Conservation (phyloP, 2,888 invertebrate species). For the Abscondita cerata region DNA sequence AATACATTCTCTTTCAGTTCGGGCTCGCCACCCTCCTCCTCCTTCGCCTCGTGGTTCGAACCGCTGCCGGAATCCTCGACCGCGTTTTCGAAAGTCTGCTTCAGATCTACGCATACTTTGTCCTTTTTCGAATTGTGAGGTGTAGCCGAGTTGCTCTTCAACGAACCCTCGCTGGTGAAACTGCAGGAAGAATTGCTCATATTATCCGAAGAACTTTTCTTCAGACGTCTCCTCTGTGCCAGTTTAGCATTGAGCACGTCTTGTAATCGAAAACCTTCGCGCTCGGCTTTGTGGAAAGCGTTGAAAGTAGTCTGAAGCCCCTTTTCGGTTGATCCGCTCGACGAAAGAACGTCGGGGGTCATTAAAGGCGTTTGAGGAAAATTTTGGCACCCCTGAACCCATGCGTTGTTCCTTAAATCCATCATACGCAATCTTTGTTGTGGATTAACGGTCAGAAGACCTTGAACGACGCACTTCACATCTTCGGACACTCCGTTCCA, state of each 20-base stretch:
- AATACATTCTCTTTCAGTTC: conserved; percentile 54
- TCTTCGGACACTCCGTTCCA: conserved; percentile 78
- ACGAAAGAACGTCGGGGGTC: conserved; percentile 66
- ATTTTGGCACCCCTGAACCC: conserved; percentile 64
- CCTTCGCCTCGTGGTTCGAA: conserved; percentile 6
- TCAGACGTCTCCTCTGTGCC: conserved; percentile 71
- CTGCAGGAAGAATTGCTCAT: conserved; percentile 55
- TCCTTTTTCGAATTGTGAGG: conserved; percentile 41
- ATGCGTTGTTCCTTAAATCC: conserved; percentile 71
- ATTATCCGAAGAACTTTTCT: conserved; percentile 62
- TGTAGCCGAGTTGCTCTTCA: conserved; percentile 49
- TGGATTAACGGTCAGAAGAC: conserved; percentile 82
- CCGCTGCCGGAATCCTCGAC: conserved; percentile 29
- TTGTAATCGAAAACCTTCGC: conserved; percentile 76
- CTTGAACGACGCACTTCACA: conserved; percentile 78
- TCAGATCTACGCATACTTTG: conserved; percentile 45
- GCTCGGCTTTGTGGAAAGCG: conserved; percentile 72
- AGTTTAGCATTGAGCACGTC: conserved; percentile 75
- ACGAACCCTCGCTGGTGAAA: conserved; percentile 56
- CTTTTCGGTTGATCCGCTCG: conserved; percentile 60
- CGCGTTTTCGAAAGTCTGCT: conserved; percentile 48
- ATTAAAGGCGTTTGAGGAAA: conserved; percentile 64
- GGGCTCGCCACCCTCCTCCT: conserved; percentile 9
- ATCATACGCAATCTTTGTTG: conserved; percentile 71
- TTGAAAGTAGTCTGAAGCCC: conserved; percentile 69